phyloP scores from a whole-genome alignment of 2,113 vertebrate species.

The Apodemus speciosus region DNA sequence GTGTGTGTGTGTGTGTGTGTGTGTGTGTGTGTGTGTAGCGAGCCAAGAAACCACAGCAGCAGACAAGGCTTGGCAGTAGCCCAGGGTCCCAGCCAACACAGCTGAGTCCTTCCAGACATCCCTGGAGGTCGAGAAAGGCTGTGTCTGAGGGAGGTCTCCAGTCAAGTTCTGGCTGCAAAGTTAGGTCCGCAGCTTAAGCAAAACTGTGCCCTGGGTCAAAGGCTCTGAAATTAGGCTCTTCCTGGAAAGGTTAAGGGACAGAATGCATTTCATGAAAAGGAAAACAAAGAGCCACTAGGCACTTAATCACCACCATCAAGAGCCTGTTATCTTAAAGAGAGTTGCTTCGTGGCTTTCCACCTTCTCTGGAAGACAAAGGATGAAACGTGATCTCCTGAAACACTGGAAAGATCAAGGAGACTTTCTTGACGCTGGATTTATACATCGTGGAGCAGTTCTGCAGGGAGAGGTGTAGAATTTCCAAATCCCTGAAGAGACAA shows the following conservation, averaged over 20 bases:
- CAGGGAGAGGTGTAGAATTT: neutral
- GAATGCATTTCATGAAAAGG: neutral
- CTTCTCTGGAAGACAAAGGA: slow-evolving; percentile 3
- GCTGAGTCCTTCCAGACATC: slow-evolving; percentile 49
- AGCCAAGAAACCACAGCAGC: neutral
- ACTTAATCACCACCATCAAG: neutral
- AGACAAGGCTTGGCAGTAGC: slow-evolving; percentile 25
- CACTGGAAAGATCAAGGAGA: slow-evolving; percentile 39
- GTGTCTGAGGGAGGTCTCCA: slow-evolving; percentile 8
- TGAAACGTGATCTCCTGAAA: slow-evolving; percentile 37
- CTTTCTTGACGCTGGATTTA: neutral
- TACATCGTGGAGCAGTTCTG: neutral
- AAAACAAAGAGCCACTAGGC: slow-evolving; percentile 39
- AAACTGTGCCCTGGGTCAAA: slow-evolving; percentile 43
- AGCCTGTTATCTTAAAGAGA: neutral
- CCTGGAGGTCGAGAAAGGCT: neutral
- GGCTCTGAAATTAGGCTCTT: slow-evolving; percentile 14
- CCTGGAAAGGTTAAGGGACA: slow-evolving; percentile 22
- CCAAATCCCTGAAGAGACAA: slow-evolving; percentile 1
- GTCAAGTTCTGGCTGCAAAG: slow-evolving; percentile 44
- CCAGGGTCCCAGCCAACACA: slow-evolving; percentile 10
- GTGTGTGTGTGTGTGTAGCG: neutral
- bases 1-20: too few relatives aligned
- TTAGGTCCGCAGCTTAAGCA: slow-evolving; percentile 6
- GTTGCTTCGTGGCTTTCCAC: neutral